Evolutionary conservation across 2,888 invertebrate genomes (phyloP).

Genomic region (Stenoptilia bipunctidactyla): DNA sequence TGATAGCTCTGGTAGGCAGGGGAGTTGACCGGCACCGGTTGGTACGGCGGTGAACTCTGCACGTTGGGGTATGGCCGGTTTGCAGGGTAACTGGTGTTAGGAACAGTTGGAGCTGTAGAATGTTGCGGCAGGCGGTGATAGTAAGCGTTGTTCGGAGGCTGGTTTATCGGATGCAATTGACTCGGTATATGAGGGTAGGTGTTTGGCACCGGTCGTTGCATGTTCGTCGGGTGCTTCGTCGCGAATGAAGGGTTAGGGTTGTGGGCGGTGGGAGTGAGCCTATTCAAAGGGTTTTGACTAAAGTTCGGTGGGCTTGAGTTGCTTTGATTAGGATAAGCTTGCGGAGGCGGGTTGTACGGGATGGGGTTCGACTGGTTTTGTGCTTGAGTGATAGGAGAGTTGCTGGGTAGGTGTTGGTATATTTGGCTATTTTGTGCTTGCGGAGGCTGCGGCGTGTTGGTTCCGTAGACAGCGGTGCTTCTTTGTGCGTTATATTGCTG

Average conservation of each 20-base stretch:
- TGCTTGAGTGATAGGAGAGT: conserved; percentile 22
- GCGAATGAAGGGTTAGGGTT: conserved; percentile 36
- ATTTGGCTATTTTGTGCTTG: conserved; percentile 40
- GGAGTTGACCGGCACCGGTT: conserved; percentile 59
- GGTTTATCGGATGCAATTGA: conserved; percentile 42
- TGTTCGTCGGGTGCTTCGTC: conserved; percentile 36
- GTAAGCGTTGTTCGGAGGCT: conserved; percentile 46
- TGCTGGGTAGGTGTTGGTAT: conserved; percentile 43
- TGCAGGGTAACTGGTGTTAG: conserved; percentile 29
- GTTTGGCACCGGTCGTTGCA: conserved; percentile 45
- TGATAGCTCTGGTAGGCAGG: conserved; percentile 59
- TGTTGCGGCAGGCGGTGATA: conserved; percentile 52
- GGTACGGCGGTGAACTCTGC: conserved; percentile 45
- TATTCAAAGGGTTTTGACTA: conserved; percentile 51
- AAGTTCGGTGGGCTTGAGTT: conserved; percentile 52
- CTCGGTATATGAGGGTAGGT: conserved; percentile 47
- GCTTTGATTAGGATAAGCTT: conserved; percentile 38
- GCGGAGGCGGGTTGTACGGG: conserved; percentile 46
- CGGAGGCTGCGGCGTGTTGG: conserved; percentile 32
- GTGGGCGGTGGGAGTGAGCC: conserved; percentile 48
- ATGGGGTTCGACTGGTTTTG: conserved; percentile 44
- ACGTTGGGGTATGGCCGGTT: conserved; percentile 37
- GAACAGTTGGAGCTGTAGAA: conserved; percentile 25
- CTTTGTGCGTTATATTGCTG: conserved; percentile 48
- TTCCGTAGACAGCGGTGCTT: conserved; percentile 38